Evolutionary conservation across 1,140 invertebrate species (phyloP), one percentile per base, ranked within the genome.

Genomic region (Patella vulgata): DNA sequence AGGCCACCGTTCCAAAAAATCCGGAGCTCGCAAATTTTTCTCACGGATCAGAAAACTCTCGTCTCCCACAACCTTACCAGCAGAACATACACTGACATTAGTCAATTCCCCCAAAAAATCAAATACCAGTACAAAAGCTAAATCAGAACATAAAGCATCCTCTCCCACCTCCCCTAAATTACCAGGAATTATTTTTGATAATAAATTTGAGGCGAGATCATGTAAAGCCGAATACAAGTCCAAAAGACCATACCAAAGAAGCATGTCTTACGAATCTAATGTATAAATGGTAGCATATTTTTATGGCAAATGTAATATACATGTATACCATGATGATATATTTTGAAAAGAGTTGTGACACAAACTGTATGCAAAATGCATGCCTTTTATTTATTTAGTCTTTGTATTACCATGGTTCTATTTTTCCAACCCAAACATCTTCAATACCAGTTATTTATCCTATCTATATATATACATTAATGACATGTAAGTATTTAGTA

Each of bases 161-260:
- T 61, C 63, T 5, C 70, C 70, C 19, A 61, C 59, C 19, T 73
- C 70, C 3, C 70, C 70, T 40, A 63, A 60, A 17, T 56, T 67
- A 40, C 65, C 64, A 23, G 69, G 64, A 36, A 64, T 58, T 25
- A 58, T 61, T 8, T 58, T 66, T 50, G 69, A 71, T 43, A 54
- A 46, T 48, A 62, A 61, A 21, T 42, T 43, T 21, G 1, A 25
- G 17, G 14, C 46, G 14, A 23, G 17, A 25, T 23, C 28, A 14
- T 23, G 23, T 28, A n/a, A n/a, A n/a, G 42, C n/a, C n/a, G 14
- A 44, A n/a, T 44, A 44, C n/a, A 23, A 44, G 23, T 23, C n/a
- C n/a, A 44, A 23, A 44, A 44, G 23, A 44, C n/a, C n/a, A 6
- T 44, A 44, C 42, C 42, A 44, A 44, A 44, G 42, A 44, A 44